phyloP scores from a whole-genome alignment of 2,797 vertebrate genomes.

The Harpagifer antarcticus region DNA sequence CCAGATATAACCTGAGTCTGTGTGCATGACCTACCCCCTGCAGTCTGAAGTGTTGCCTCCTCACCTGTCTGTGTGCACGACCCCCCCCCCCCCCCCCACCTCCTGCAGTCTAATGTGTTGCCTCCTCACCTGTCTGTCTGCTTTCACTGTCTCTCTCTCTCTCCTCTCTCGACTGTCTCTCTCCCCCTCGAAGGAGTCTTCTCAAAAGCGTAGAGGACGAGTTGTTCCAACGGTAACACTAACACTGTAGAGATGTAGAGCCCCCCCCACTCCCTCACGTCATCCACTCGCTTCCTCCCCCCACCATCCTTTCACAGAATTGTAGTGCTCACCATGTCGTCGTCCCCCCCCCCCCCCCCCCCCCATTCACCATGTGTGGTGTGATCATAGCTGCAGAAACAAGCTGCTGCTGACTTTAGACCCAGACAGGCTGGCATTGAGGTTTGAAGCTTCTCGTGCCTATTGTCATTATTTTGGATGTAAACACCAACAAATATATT shows the following conservation, averaged over 20 bases:
- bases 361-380: constrained; percentile 36
- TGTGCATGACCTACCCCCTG: no score
- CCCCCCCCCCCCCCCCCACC: no score
- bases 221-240: constrained; percentile 89
- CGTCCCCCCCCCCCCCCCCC: no score
- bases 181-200: constrained; percentile 82
- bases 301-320: constrained; percentile 2
- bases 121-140: constrained; percentile 42
- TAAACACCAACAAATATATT: no score
- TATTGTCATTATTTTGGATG: no score
- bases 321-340: constrained; percentile 18
- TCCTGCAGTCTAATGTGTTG: no score
- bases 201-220: constrained; percentile 90
- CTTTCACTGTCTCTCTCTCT: constrained; percentile 36
- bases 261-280: constrained; percentile 19
- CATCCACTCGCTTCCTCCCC: constrained; percentile 18
- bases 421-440: no score
- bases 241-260: constrained; percentile 58
- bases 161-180: constrained; percentile 32
- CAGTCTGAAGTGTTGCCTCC: no score
- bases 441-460: no score
- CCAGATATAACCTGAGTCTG: no score
- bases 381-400: constrained; percentile 34
- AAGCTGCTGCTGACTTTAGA: no score
- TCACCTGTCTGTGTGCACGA: no score